Base-by-base conservation (phyloP, 92 coral and sea anemone genomes). In the Phenganax marumi region DNA sequence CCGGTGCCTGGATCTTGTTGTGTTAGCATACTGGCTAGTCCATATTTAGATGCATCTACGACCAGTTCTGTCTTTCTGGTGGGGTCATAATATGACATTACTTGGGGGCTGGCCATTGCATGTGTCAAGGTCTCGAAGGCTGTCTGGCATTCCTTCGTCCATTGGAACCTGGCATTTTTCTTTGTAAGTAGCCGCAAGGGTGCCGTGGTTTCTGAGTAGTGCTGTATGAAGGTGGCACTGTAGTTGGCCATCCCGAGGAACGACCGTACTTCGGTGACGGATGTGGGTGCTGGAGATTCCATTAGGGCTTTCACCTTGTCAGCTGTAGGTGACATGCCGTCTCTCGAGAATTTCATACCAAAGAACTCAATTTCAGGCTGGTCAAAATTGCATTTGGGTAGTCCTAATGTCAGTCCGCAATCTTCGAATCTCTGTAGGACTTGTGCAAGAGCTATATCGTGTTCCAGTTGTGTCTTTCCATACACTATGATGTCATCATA, bases 401-500 rank as follows among this genome's bases (percentile, higher is more conserved):
- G 48, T 8, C 50, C 50, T 12, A 69, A 69, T 10, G 75, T 69
- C 13, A 69, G 10, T 14, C 75, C 75, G 24, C 75, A 69, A 43
- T 69, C 63, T 52, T 63, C 17, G 73, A 61, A 77, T 7, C 48
- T 55, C 6, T 26, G 55, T 23, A 84, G 73, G 11, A 73, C 23
- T 13, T 79, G 73, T 11, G 69, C 58, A 8, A 84, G 73, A 17
- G 22, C 56, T 18, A 21, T n/a, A 53, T 81, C 88, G 60, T 85
- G 84, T 52, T 85, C 84, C 60, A 84, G 88, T 48, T 39, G 69
- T 13, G 80, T 81, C 11, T 79, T 10, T 23, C 87, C 91, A 7
- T 73, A 89, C 22, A 82, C 80, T 0, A 86, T 39, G 43, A 86
- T 47, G 76, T 89, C 91, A 73, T 61, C 81, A 73, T 86, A 81